Evolutionary conservation across 2,797 vertebrate genomes (phyloP).

Genomic region (Arctocebus calabarensis): DNA sequence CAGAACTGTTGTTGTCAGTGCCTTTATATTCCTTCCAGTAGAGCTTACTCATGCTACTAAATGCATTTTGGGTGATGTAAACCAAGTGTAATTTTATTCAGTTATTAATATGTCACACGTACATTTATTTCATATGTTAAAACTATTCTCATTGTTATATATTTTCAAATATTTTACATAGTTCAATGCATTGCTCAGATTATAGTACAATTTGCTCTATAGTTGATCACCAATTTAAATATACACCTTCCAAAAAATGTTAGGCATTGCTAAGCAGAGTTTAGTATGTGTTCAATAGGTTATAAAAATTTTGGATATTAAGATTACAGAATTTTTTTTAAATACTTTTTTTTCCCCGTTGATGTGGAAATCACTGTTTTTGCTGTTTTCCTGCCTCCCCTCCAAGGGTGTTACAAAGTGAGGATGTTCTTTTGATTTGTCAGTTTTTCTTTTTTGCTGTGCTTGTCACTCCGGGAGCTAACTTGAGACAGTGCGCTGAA

Average conservation of each 20-base stretch:
- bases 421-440: conserved; percentile 51
- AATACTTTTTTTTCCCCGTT: neutral
- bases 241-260: neutral
- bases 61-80: neutral
- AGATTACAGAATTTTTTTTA: neutral
- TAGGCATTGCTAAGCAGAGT: neutral
- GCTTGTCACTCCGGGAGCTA: conserved; percentile 65
- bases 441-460: conserved; percentile 63
- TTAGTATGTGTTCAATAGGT: neutral
- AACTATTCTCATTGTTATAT: neutral
- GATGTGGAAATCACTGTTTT: neutral
- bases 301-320: neutral
- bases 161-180: neutral
- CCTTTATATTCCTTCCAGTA: neutral
- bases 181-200: neutral
- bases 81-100: neutral
- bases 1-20: neutral
- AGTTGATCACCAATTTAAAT: neutral
- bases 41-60: neutral
- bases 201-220: neutral
- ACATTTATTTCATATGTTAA: neutral
- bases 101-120: neutral
- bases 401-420: neutral
- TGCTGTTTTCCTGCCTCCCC: neutral
- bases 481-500: conserved; percentile 66